Evolutionary conservation across 2,113 vertebrate genomes (phyloP), one percentile per base, ranked within the genome.

Genomic region (Octodon degus): DNA sequence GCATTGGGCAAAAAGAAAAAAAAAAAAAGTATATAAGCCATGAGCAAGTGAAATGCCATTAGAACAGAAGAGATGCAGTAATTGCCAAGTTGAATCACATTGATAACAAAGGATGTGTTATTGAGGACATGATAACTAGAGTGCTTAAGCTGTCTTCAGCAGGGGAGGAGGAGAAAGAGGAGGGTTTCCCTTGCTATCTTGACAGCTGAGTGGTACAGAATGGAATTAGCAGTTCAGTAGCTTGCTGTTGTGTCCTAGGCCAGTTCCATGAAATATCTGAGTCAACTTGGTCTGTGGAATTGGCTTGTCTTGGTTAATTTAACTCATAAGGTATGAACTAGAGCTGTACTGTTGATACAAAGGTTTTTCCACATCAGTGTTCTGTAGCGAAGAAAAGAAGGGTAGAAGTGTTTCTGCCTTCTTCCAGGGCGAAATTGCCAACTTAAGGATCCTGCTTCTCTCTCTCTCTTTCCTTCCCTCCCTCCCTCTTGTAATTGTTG

Each of bases 81-180:
- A 96, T 97, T 95, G 89, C 80, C 60, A 90, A 97, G 91, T 85
- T 62, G 53, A 19, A 89, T 55, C 20, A 60, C 34, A n/a, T 0
- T 47, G 86, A 91, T 93, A 94, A 96, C 83, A 96, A 92, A 97
- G 94, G 86, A 50, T n/a, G 7, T 95, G 58, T 76, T 65, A 34
- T 10, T 1, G 55, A 27, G 65, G 77, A 83, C 32, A 2, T 50
- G 63, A 34, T 94, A 96, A 94, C 70, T 70, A 58, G 1, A 88
- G 60, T 88, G 27, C 93, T 93, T 72, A 94, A 96, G 62, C 80
- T 89, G 80, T 91, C 91, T 93, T 94, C 47, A 19, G 8, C n/a
- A 20, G 79, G 2, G 0, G 27, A 77, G 27, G 27, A 84, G 86
- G 43, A 62, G 27, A 22, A n/a, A 27, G 32, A 37, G 27, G 89